Conservation (phyloP, 2,888 invertebrate species). For the Aspidapion aeneum region DNA sequence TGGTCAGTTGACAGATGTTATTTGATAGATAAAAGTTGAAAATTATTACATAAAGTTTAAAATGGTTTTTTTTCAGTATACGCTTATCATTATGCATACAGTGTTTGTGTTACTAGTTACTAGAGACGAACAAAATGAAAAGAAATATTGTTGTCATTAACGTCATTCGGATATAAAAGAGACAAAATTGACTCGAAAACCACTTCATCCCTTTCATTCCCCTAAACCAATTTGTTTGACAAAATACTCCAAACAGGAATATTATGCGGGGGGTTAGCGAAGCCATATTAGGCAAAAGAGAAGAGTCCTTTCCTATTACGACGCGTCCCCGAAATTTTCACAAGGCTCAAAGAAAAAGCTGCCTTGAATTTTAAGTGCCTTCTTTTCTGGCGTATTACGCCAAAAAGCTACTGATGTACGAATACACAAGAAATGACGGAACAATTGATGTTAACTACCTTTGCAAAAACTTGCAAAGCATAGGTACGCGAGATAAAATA, state of each 20-base stretch:
- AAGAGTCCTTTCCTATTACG: neutral
- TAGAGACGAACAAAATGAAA: no score
- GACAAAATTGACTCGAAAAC: neutral
- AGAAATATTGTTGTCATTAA: neutral
- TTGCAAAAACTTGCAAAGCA: no score
- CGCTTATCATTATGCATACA: no score
- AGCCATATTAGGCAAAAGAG: neutral
- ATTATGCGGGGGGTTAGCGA: neutral
- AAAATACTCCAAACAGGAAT: neutral
- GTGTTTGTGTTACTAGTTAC: no score
- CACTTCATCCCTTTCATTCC: neutral
- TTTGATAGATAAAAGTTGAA: no score
- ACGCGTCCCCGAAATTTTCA: neutral
- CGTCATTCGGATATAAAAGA: no score
- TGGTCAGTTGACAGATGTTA: no score
- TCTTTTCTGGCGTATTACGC: no score
- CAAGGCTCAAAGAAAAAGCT: neutral
- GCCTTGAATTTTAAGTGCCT: neutral
- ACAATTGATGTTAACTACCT: neutral
- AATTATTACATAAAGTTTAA: no score
- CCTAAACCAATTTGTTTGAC: neutral
- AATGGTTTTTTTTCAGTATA: no score
- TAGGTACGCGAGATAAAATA: no score
- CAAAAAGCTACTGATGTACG: neutral
- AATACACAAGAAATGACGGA: neutral